A percentile compares a stretch with the other conserved stretches of the same genome.
Evolutionary conservation across 2,113 vertebrate species (phyloP).

Genomic region (Mesembrinibis cayennensis): DNA sequence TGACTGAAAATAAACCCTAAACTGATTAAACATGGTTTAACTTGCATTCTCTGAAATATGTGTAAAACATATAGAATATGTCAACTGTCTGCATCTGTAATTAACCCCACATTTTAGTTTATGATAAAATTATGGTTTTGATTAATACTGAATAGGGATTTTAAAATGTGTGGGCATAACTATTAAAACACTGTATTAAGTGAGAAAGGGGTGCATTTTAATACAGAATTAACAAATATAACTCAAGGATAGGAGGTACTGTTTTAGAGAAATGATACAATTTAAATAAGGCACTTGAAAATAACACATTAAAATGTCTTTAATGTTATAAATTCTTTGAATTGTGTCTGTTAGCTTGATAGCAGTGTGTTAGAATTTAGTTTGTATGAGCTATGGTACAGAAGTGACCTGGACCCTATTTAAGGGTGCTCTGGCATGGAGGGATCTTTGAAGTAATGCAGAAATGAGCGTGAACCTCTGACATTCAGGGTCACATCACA

Average conservation of each 20-base stretch:
- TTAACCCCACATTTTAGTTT: slow-evolving; percentile 36
- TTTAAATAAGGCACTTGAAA: slow-evolving; percentile 52
- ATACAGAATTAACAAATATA: slow-evolving; percentile 60
- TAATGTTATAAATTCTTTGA: slow-evolving; percentile 17
- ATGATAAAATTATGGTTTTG: neutral
- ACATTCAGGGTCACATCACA: neutral
- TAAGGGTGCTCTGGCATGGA: neutral
- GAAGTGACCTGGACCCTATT: neutral
- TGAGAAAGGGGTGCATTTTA: slow-evolving; percentile 57
- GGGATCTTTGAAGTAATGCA: neutral
- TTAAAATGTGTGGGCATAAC: slow-evolving; percentile 31
- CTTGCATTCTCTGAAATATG: neutral
- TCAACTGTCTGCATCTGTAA: slow-evolving; percentile 32
- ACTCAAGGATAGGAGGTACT: slow-evolving; percentile 13
- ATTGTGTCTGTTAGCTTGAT: slow-evolving; percentile 10
- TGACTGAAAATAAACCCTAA: neutral
- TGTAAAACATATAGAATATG: neutral
- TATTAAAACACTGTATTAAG: slow-evolving; percentile 34
- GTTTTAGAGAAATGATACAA: slow-evolving; percentile 37
- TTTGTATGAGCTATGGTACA: neutral
- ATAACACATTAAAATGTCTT: neutral
- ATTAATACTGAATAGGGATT: slow-evolving; percentile 63
- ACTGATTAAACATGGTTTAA: neutral
- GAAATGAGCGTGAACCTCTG: neutral
- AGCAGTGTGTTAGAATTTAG: neutral